Base-by-base conservation (phyloP, 2,797 vertebrate genomes). In the Heliangelus exortis region DNA sequence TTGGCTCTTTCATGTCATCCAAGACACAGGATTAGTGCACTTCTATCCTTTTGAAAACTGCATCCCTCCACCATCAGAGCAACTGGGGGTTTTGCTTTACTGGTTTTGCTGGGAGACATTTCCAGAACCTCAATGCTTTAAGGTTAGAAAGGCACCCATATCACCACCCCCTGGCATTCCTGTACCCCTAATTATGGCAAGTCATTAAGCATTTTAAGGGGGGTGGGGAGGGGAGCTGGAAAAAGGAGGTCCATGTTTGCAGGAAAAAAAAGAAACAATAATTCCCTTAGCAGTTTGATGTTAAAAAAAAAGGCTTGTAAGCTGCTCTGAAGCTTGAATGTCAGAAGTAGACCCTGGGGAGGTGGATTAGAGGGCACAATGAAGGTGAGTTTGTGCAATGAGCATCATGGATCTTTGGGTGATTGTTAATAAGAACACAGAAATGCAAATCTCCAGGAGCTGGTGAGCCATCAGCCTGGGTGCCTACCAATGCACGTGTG, bases 321-420 rank as follows among this genome's bases (percentile, higher is more conserved):
- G 92, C 89, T 91, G 79, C 87, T 95, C 93, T 93, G 93, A 93
- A 95, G 84, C 79, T 91, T 87, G 87, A 90, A 95, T 92, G 95
- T 94, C 87, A 92, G 94, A 91, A 95, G 87, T 15, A 95, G 93
- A 77, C 94, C 79, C 89, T 0, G 3, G 92, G 84, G 95, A 94
- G 14, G 0, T 83, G 92, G 93, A 95, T 93, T 93, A 96, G 88
- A 94, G 93, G 92, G 90, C 90, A 96, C 92, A 87, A 74, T 83
- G 92, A 95, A 96, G 96, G 93, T 95, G 95, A 96, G 90, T 72
- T 90, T 93, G 86, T 93, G 94, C 89, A 96, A 95, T 61, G 84
- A 95, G 68, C 89, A 92, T 92, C 58, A 18, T 1, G 62, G 85
- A 96, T 96, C 87, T 95, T 95, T 93, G 87, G 82, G 82, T 0